Percentiles rank a stretch among this genome's conserved stretches.
Evolutionary conservation across 2,113 vertebrate genomes (phyloP).

Genomic region (Octodon degus): DNA sequence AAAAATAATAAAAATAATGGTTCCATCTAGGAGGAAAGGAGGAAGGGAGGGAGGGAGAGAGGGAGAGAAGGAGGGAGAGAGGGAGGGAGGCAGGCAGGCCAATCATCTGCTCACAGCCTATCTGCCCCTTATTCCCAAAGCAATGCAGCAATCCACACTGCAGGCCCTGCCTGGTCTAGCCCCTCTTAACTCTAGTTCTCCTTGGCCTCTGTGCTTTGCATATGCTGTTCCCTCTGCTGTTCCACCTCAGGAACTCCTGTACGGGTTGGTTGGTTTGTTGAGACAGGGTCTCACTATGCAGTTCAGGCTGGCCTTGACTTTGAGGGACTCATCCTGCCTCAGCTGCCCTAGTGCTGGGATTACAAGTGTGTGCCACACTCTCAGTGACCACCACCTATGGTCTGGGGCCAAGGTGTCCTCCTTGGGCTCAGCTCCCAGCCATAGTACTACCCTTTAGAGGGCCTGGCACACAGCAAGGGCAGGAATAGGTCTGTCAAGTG

Average conservation of each 20-base stretch:
- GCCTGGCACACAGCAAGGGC: background rate
- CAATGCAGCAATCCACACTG: background rate
- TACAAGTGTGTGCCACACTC: background rate
- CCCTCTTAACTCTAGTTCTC: background rate
- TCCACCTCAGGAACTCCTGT: background rate
- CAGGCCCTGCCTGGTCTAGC: background rate
- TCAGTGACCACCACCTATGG: no score
- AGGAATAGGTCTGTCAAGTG: rapidly evolving
- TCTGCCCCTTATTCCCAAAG: background rate
- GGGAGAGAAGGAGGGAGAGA: background rate
- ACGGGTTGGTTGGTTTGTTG: background rate
- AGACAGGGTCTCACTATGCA: background rate
- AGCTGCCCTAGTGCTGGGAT: background rate
- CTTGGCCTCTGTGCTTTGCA: background rate
- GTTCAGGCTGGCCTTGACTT: background rate
- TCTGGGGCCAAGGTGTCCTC: background rate
- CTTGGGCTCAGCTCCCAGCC: background rate
- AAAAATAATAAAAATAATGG: no score
- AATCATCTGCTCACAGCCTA: background rate
- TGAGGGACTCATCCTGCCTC: background rate
- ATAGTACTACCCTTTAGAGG: background rate
- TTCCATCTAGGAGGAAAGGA: no score
- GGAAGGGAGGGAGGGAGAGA: background rate
- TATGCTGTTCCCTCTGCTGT: background rate
- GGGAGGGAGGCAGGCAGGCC: no score